These are phyloP conservation scores for Aptenodytes patagonicus DNA, from an alignment of 2,113 vertebrate genomes.

Conservation along the genomic window DNA sequence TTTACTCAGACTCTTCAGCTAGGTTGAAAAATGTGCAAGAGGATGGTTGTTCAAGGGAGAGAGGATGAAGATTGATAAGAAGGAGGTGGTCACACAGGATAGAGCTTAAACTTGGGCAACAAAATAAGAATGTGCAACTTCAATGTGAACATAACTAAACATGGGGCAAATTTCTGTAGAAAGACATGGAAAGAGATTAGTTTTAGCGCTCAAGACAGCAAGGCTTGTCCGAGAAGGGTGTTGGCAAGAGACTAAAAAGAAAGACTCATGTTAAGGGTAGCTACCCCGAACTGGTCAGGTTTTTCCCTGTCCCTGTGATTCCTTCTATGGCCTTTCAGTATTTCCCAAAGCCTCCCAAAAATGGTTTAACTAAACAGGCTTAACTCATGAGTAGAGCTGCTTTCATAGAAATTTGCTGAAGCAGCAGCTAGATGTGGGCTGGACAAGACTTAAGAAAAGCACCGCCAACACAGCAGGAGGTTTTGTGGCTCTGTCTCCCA, in stretches of 20 bases:
- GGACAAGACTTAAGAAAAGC: background rate
- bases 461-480: background rate
- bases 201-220: background rate
- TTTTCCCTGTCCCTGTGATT: background rate
- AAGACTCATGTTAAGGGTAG: background rate
- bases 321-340: background rate
- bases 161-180: too few relatives aligned
- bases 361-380: background rate
- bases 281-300: background rate
- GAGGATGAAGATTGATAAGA: background rate
- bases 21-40: background rate
- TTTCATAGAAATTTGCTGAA: background rate
- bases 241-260: background rate
- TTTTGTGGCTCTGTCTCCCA: background rate
- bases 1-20: background rate
- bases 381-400: background rate
- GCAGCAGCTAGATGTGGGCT: background rate
- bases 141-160: accelerated
- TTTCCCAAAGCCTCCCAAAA: background rate
- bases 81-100: background rate
- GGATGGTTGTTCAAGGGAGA: background rate
- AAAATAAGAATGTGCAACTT: background rate
- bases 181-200: background rate
- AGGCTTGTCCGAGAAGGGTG: background rate
- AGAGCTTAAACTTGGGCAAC: background rate